Evolutionary conservation across 2,113 vertebrate genomes (phyloP), one percentile per base, ranked within the genome.

Genomic region (Scomber japonicus): DNA sequence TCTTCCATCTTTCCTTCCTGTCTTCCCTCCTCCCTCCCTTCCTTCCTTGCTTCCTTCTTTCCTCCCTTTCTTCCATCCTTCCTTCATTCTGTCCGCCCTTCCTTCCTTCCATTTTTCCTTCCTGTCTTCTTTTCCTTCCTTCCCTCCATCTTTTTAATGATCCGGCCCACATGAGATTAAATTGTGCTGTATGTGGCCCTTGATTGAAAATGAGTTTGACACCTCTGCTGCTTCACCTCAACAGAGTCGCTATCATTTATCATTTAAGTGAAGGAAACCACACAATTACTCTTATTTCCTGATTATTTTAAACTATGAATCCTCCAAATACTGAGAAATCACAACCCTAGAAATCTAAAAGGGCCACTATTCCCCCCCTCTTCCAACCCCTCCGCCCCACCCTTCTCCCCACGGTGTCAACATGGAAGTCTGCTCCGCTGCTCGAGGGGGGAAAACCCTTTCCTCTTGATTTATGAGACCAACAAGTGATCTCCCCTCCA

Each of bases 381-480:
- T 35, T 8, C 8, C 31, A 0, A 3, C 6, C 31, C 4, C 31
- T 35, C 31, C 31, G 7, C 35, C 8, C 35, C 8, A 7, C 1
- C 7, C 53, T 19, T 8, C n/a, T 54, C 19, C 27, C 24, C 11
- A 14, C 11, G 4, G 63, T 53, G 60, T 73, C 70, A 78, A 76
- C 48, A n/a, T 24, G 27, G 75, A 84, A 71, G 69, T 81, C 80
- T 75, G 44, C 62, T 35, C 31, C 10, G 31, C 59, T 40, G 80
- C 75, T 85, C 3, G 11, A 31, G 64, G 83, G 64, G 83, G 55
- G 45, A 50, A 49, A 75, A 56, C 57, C 56, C 64, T 77, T 73
- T 74, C 11, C 59, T 75, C 27, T 13, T 75, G 87, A 93, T 84
- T 93, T 89, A 90, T 86, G 82, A 72, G 53, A 72, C 73, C 79